A percentile compares a stretch with the other conserved stretches of the same genome.
These are phyloP conservation scores for Acipenser ruthenus DNA, from an alignment of 2,797 vertebrate species.

Conservation along the genomic window DNA sequence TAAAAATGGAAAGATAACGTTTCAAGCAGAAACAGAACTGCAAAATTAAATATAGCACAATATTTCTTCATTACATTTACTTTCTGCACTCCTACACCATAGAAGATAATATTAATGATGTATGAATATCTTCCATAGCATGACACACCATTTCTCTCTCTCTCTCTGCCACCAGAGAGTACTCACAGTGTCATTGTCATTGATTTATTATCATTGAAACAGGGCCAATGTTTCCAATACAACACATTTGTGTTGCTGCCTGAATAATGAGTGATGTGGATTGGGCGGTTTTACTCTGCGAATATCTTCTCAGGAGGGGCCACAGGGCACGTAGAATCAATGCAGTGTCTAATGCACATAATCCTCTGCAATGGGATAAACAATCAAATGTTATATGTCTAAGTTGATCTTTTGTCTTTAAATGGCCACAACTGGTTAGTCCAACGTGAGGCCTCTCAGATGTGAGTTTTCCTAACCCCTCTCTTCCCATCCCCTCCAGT, in stretches of 20 bases:
- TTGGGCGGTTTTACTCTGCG: neutral
- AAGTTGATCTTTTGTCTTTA: too few species aligned
- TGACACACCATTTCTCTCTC: neutral
- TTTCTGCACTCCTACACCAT: too few species aligned
- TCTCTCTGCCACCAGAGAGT: slow-evolving; percentile 6
- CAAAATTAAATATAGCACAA: neutral
- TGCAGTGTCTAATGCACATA: neutral
- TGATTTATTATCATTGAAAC: slow-evolving; percentile 11
- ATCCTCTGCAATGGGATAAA: neutral
- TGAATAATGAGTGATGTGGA: neutral
- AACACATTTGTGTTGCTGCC: neutral
- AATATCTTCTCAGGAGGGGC: neutral
- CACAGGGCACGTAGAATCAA: neutral
- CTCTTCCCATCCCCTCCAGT: too few species aligned
- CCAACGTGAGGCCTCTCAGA: too few species aligned
- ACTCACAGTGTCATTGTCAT: neutral
- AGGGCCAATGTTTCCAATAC: neutral
- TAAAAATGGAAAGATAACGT: too few species aligned
- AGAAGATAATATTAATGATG: neutral
- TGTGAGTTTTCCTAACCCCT: too few species aligned
- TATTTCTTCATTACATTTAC: neutral
- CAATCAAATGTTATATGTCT: too few species aligned
- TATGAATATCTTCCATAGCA: slow-evolving; percentile 5
- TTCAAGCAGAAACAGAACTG: too few species aligned
- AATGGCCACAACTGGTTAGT: too few species aligned